phyloP scores from a whole-genome alignment of 2,113 vertebrate genomes.

The Bambusicola thoracicus region DNA sequence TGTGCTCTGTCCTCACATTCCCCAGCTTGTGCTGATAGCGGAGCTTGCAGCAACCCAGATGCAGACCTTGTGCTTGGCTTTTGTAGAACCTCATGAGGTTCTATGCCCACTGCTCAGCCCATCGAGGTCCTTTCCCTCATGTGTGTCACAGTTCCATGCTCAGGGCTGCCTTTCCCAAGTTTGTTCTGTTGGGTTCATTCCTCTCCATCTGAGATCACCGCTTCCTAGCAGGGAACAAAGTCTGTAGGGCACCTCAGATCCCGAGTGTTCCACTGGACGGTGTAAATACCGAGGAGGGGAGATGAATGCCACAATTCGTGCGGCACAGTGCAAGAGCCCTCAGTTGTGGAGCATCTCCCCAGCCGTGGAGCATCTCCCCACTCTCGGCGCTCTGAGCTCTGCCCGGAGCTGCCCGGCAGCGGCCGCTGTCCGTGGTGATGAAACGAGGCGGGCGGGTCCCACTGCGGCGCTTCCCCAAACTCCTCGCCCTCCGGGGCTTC shows the following conservation, averaged over 20 bases:
- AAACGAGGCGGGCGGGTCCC: not conserved
- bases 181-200: not conserved
- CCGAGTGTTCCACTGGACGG: not conserved
- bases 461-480: not conserved
- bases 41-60: not conserved
- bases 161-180: not conserved
- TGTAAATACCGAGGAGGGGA: accelerated
- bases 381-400: too few species aligned
- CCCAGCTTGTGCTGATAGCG: not conserved
- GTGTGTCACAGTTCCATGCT: not conserved
- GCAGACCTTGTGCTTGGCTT: not conserved
- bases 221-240: not conserved
- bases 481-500: not conserved
- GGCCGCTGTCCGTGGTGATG: slow-evolving; percentile 77
- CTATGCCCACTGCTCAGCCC: not conserved
- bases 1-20: not conserved
- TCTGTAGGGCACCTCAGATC: not conserved
- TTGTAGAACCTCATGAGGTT: not conserved
- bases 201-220: not conserved
- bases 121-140: not conserved
- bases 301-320: not conserved
- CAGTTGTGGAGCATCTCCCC: too few species aligned
- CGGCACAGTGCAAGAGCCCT: not conserved
- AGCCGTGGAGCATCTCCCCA: too few species aligned
- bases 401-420: not conserved